Base-by-base conservation (phyloP, 2,113 vertebrate genomes). In the Oncorhynchus masou region DNA sequence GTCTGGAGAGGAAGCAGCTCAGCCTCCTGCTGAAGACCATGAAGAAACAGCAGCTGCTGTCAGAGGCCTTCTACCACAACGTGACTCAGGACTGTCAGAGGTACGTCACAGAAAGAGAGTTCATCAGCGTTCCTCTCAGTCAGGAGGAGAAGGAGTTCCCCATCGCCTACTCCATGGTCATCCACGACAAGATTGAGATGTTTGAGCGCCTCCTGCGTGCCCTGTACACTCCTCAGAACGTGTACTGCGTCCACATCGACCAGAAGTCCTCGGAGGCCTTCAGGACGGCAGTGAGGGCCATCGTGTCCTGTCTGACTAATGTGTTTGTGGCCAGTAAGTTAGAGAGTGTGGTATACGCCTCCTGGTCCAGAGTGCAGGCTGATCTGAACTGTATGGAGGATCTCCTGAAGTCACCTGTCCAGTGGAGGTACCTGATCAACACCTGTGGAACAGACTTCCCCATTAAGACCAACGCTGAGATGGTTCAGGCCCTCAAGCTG, bases 331-430 rank as follows among this genome's bases (percentile, higher is more conserved):
- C 95, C 16, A 95, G 89, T 65, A 96, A 88, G 60, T 81, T 92
- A 78, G 96, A 96, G 19, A 74, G 1, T 0, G 95, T 98, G 34
- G 64, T 97, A 3, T 98, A 98, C 0, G 95, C 96, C 4, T 94
- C 96, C 0, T 99, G 96, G 96, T 95, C 91, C 57, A 84, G 96
- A 66, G 92, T 98, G n/a, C 96, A 98, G 84, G 97, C 96, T 0
- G 96, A 99, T 80, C 83, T 98, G 51, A 97, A 98, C 86, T 98
- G 97, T 81, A 97, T 98, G 95, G 84, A 92, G 68, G 95, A 97
- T 71, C 86, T 99, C 68, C 79, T 97, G 62, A 85, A 62, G 51
- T 95, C 93, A 25, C 24, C 80, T 0, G 81, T 96, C 49, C 89
- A 80, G 0, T 99, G 96, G 97, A 95, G 39, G 57, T 99, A 99